Conservation (phyloP, 1,140 invertebrate species). For the Pachypeltis micranthus region DNA sequence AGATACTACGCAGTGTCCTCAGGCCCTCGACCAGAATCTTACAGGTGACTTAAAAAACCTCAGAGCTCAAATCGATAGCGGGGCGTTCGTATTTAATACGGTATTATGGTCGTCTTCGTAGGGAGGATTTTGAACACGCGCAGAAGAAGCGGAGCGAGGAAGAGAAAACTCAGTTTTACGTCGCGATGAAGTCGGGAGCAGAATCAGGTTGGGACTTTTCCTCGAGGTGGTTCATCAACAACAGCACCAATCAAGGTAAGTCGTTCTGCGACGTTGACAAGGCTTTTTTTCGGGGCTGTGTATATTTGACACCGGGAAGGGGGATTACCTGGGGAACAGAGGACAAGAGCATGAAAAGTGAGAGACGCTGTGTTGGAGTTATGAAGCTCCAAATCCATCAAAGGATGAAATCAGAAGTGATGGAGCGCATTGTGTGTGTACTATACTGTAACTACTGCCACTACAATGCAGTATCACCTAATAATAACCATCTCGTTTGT, state of each 20-base stretch:
- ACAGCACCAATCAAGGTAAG: slow-evolving; percentile 36
- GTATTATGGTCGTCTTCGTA: too few relatives aligned
- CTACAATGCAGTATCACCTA: too few relatives aligned
- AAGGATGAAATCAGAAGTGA: too few relatives aligned
- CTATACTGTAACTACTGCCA: too few relatives aligned
- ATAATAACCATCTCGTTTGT: too few relatives aligned
- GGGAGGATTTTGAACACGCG: slow-evolving; percentile 47
- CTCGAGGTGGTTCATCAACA: slow-evolving; percentile 45
- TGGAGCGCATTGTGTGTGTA: too few relatives aligned
- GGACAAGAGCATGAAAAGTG: too few relatives aligned
- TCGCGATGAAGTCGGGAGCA: slow-evolving; percentile 42
- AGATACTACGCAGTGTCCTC: slow-evolving; percentile 40
- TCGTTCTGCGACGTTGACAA: slow-evolving; percentile 42
- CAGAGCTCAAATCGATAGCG: too few relatives aligned
- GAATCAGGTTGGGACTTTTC: slow-evolving; percentile 54
- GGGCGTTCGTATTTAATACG: too few relatives aligned
- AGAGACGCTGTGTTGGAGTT: too few relatives aligned
- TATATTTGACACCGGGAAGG: slow-evolving; percentile 3
- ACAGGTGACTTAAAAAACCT: slow-evolving; percentile 48
- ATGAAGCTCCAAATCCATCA: too few relatives aligned
- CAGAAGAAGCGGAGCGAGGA: neutral
- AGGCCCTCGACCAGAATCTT: slow-evolving; percentile 69
- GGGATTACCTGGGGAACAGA: too few relatives aligned
- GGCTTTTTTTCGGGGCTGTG: slow-evolving; percentile 34
- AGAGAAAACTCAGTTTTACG: slow-evolving; percentile 32